Percentiles rank a stretch among this genome's conserved stretches.
phyloP scores from a whole-genome alignment of 2,113 vertebrate genomes.

The Eretmodus cyanostictus region DNA sequence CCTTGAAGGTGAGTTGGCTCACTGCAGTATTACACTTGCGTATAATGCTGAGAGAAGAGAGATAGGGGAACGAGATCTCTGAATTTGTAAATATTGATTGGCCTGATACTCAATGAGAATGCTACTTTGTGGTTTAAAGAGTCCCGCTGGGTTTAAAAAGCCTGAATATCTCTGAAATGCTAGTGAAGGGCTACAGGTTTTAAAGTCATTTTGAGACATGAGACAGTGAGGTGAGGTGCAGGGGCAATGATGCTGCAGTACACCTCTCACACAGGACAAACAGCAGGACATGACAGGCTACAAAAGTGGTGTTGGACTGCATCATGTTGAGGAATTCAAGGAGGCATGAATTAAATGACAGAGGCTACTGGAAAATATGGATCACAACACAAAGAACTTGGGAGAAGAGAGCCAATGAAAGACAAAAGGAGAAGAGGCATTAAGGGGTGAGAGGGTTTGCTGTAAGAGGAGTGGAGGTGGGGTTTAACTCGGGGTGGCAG shows the following conservation, averaged over 20 bases:
- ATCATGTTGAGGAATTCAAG: neutral
- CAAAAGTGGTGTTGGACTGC: neutral
- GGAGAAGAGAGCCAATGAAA: neutral
- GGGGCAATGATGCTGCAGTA: neutral
- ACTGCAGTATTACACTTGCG: neutral
- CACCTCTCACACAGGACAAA: neutral
- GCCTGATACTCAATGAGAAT: neutral
- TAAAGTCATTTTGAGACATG: neutral
- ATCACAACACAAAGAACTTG: neutral
- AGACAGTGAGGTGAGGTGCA: neutral
- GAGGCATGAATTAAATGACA: neutral
- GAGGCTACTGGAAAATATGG: neutral
- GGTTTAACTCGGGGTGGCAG: conserved; percentile 47
- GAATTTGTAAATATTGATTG: neutral
- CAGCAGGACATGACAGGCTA: neutral
- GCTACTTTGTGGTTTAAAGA: neutral
- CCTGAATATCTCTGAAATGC: neutral
- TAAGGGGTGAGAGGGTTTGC: neutral
- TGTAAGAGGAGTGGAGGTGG: neutral
- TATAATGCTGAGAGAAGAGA: neutral
- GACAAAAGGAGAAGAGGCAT: neutral
- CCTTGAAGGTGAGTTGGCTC: conserved; percentile 67
- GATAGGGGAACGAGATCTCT: neutral
- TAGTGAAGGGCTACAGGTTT: neutral
- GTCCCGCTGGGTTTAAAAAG: neutral